phyloP scores from a whole-genome alignment of 2,888 invertebrate genomes.

The Limnephilus marmoratus region DNA sequence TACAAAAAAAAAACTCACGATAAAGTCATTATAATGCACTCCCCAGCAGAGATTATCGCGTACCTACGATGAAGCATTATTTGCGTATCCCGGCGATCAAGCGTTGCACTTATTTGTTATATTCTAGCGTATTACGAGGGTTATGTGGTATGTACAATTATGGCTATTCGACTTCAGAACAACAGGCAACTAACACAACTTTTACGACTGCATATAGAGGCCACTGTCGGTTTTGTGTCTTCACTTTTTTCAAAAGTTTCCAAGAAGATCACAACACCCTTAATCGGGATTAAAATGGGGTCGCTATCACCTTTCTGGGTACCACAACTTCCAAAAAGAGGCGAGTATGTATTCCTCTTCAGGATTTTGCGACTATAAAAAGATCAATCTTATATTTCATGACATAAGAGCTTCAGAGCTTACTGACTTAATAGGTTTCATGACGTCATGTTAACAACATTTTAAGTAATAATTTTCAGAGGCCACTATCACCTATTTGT shows the following conservation, averaged over 20 bases:
- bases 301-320: background rate
- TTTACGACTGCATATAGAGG: background rate
- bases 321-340: background rate
- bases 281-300: background rate
- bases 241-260: background rate
- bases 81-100: constrained; percentile 4
- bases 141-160: background rate
- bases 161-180: background rate
- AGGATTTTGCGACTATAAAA: background rate
- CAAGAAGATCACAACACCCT: background rate
- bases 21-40: background rate
- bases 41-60: background rate
- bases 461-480: background rate
- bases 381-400: background rate
- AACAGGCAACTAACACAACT: background rate
- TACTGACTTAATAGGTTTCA: background rate
- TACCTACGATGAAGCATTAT: background rate
- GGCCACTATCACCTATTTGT: background rate
- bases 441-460: too few species aligned
- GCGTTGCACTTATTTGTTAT: constrained; percentile 32
- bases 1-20: background rate
- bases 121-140: constrained; percentile 34
- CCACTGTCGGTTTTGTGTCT: background rate
- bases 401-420: background rate
- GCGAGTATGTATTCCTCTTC: too few species aligned